A percentile compares a stretch with the other conserved stretches of the same genome.
Evolutionary conservation across 1,140 invertebrate species (phyloP).

Genomic region (Limonius californicus): DNA sequence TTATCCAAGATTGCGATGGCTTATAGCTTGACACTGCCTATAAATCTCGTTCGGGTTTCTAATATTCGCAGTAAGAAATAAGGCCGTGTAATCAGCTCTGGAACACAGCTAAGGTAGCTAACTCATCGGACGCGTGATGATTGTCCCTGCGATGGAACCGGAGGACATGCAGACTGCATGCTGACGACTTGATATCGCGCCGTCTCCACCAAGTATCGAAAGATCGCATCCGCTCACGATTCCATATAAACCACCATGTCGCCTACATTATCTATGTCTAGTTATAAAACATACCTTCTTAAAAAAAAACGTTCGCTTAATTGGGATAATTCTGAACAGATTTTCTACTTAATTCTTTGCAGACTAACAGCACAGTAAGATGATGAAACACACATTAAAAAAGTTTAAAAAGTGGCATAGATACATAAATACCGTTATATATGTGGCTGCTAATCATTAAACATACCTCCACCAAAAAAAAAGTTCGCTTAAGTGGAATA

Average conservation of each 20-base stretch:
- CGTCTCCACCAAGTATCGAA: not conserved
- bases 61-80: slow-evolving; percentile 36
- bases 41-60: slow-evolving; percentile 45
- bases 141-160: not conserved
- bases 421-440: too few species aligned
- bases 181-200: slow-evolving; percentile 1
- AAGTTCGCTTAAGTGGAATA: too few species aligned
- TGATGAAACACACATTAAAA: too few species aligned
- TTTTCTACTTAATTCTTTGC: too few species aligned
- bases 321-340: too few species aligned
- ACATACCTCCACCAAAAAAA: too few species aligned
- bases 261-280: not conserved
- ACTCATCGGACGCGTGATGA: slow-evolving; percentile 15
- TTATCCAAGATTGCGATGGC: slow-evolving; percentile 46
- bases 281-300: too few species aligned
- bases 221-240: slow-evolving; percentile 8
- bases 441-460: too few species aligned
- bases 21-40: slow-evolving; percentile 41
- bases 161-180: slow-evolving; percentile 4
- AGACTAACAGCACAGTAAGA: too few species aligned
- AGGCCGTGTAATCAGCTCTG: slow-evolving; percentile 13
- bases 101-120: slow-evolving; percentile 10
- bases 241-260: not conserved
- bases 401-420: too few species aligned
- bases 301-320: too few species aligned